Base-by-base conservation (phyloP, 2,113 vertebrate genomes). In the Paraplagusia blochii region DNA sequence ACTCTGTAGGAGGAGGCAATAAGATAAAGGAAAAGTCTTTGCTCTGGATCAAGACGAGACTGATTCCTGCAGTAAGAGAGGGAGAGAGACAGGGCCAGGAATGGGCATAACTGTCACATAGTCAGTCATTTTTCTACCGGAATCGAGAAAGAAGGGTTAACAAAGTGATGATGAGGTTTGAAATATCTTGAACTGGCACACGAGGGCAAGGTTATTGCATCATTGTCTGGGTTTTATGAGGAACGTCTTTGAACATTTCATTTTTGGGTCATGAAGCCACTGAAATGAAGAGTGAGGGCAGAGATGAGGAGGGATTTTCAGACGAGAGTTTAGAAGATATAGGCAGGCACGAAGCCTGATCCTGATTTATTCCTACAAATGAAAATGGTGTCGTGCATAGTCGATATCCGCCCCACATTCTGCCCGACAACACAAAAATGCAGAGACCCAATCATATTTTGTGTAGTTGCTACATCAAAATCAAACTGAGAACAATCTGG, bases 191-290 rank as follows among this genome's bases (percentile, higher is more conserved):
- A 76, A 72, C 44, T 34, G 52, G 55, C 66, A 56, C 53, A 35
- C 4, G 10, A 70, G 64, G 67, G 29, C 72, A 56, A 11, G 38
- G 59, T 17, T 53, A 46, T 55, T 79, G n/a, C 1, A 16, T 50
- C 52, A 69, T 64, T 65, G 48, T 75, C 42, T 1, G 6, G 58
- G 59, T 34, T 53, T 57, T 56, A 57, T 29, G n/a, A 38, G 43
- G 50, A 39, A 19, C 38, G 57, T 53, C 36, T 19, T 14, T 44
- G 22, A 63, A 68, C 48, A 19, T 57, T 71, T 79, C 12, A 35
- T 66, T 69, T 72, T 70, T 40, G 53, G 71, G 63, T 67, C 77
- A 74, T 18, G 36, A 58, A 71, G 78, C 72, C 36, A 73, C 63
- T 75, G 56, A 9, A 46, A 33, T 45, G 76, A 51, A 36, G 59